Conservation (phyloP, 2,888 invertebrate species). For the Tetramorium bicarinatum region DNA sequence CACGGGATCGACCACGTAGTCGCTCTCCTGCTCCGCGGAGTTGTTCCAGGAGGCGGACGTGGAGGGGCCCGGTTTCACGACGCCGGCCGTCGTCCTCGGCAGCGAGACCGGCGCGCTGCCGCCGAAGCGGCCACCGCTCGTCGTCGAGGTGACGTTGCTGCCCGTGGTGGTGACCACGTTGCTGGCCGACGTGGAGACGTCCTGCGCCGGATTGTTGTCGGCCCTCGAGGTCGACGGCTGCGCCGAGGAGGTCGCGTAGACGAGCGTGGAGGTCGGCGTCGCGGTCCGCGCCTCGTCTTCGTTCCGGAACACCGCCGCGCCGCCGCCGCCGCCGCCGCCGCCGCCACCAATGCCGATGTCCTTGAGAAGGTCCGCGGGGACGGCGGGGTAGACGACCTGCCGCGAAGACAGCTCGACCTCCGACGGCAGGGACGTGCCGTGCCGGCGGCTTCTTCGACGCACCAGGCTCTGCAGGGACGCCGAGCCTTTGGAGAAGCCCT, state of each 20-base stretch:
- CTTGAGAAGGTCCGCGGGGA: constrained; percentile 46
- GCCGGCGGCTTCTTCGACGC: constrained; percentile 62
- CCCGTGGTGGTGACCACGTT: constrained; percentile 53
- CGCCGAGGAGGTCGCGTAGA: constrained; percentile 62
- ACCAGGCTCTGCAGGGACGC: constrained; percentile 70
- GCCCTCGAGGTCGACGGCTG: constrained; percentile 60
- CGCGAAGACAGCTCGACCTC: constrained; percentile 65
- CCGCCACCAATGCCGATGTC: constrained; percentile 25
- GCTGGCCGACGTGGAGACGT: constrained; percentile 60
- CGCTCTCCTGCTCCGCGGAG: constrained; percentile 78
- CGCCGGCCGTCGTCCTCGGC: constrained; percentile 60
- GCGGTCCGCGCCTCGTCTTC: constrained; percentile 64
- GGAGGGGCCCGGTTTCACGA: constrained; percentile 71
- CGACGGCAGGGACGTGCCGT: constrained; percentile 66
- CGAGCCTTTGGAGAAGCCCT: constrained; percentile 66
- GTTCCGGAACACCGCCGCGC: constrained; percentile 48
- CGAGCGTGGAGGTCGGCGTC: constrained; percentile 72
- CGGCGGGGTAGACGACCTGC: constrained; percentile 48
- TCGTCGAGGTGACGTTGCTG: constrained; percentile 62
- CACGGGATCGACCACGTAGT: constrained; percentile 83
- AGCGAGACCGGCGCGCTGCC: constrained; percentile 61
- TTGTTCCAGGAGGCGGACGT: constrained; percentile 74
- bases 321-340: background rate
- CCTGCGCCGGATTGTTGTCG: constrained; percentile 66
- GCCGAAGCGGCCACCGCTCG: constrained; percentile 65